Evolutionary conservation across 2,113 vertebrate species (phyloP), one percentile per base, ranked within the genome.

Genomic region (Ptychochromis oligacanthus): DNA sequence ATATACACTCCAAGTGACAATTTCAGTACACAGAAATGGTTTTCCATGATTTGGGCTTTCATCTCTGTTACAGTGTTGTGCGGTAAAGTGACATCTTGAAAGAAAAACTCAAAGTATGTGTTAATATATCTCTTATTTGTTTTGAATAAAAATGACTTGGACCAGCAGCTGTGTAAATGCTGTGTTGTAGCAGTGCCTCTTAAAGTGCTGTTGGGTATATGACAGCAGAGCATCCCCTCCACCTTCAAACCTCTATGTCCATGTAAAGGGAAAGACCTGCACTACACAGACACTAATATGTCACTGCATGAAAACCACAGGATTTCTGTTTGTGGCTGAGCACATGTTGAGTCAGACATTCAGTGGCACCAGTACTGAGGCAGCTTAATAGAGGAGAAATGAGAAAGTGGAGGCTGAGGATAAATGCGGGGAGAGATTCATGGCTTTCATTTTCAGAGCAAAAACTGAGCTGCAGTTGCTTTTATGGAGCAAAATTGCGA

Each of bases 301-400:
- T 80, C 15, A 46, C 22, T 34, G 31, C 75, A 36, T 40, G 34
- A 52, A 31, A 72, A 20, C 65, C 65, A 52, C 43, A 72, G 46
- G 54, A 70, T 80, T 56, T 67, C 26, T 72, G 70, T 54, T 60
- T 60, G 57, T 62, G 43, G 36, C 38, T 36, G 80, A 76, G 57
- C 34, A 31, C 38, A n/a, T 61, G 79, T 77, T 57, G 80, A 87
- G 84, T 80, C 67, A 67, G 64, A 55, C 75, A 34, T 80, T 87
- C 75, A 62, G 62, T 10, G 52, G 59, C 10, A 49, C 9, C 43
- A 70, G 65, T 52, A 31, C 17, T 74, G 1, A 57, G 13, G 56
- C 49, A 18, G 18, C 11, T 2, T 64, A 26, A 55, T 59, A 22
- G 43, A 79, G 78, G 60, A 83, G 58, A 46, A 46, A 24, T 4